These are phyloP conservation scores for Tetramorium bicarinatum DNA, from an alignment of 2,888 invertebrate genomes.

Conservation along the genomic window DNA sequence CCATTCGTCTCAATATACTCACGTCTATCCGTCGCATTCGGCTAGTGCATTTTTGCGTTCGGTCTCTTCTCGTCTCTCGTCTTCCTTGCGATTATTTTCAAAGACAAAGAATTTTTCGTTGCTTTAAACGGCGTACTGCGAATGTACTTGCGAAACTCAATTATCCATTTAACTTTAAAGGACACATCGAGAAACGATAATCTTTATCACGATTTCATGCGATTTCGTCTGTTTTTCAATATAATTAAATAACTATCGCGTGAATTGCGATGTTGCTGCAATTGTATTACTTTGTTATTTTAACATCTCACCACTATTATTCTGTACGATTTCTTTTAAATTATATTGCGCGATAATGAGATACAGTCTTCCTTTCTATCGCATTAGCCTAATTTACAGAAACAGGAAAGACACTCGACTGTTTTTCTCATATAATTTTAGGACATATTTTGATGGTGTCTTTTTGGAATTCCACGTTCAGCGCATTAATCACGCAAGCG, in stretches of 20 bases:
- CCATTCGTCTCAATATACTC: conserved; percentile 31
- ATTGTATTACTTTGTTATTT: background rate
- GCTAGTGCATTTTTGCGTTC: background rate
- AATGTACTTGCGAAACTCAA: background rate
- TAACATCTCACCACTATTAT: background rate
- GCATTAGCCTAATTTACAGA: background rate
- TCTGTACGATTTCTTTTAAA: background rate
- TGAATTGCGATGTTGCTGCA: background rate
- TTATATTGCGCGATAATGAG: background rate
- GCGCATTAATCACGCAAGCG: conserved; percentile 50
- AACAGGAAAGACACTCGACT: background rate
- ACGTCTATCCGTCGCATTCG: conserved; percentile 26
- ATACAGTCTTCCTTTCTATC: background rate
- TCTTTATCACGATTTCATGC: background rate
- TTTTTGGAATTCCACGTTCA: conserved; percentile 42
- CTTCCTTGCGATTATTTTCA: background rate
- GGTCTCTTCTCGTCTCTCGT: too few species aligned
- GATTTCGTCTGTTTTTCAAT: background rate
- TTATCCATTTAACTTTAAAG: background rate
- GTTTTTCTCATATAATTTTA: conserved; percentile 5
- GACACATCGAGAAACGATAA: background rate
- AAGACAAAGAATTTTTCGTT: background rate
- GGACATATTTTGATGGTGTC: background rate
- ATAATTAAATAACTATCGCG: background rate
- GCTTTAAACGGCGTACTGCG: background rate